A percentile compares a stretch with the other conserved stretches of the same genome.
These are phyloP conservation scores for Beris morrisii DNA, from an alignment of 2,888 invertebrate genomes.

Conservation along the genomic window DNA sequence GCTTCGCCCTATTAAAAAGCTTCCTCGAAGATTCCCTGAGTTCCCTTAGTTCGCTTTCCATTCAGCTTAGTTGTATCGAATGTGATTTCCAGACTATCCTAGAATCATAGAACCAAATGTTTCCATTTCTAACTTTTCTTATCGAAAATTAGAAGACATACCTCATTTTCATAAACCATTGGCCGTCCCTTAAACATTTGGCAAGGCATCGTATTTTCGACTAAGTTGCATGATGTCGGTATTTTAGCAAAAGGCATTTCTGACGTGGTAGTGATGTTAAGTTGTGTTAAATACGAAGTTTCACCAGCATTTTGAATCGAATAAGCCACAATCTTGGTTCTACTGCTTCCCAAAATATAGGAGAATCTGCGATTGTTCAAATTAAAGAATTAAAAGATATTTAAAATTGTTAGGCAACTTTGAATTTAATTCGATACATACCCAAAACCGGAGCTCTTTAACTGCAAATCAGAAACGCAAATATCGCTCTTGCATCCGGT, in stretches of 20 bases:
- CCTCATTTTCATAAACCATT: slow-evolving; percentile 45
- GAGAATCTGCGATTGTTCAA: slow-evolving; percentile 43
- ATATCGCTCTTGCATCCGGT: slow-evolving; percentile 53
- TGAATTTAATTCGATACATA: slow-evolving; percentile 35
- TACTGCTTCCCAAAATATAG: slow-evolving; percentile 52
- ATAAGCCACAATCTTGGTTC: slow-evolving; percentile 49
- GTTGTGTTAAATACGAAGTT: slow-evolving; percentile 58
- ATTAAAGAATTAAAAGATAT: background rate
- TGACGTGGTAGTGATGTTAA: slow-evolving; percentile 56
- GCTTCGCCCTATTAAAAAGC: too few relatives aligned
- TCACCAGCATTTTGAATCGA: slow-evolving; percentile 57
- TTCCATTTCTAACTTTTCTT: background rate
- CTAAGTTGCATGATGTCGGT: slow-evolving; percentile 49
- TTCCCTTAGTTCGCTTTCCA: too few relatives aligned
- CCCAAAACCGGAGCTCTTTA: slow-evolving; percentile 47
- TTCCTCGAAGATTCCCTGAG: too few relatives aligned
- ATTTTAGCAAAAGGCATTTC: slow-evolving; percentile 51
- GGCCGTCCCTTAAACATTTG: slow-evolving; percentile 51
- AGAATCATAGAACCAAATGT: background rate
- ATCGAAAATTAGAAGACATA: slow-evolving; percentile 9
- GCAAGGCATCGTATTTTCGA: slow-evolving; percentile 47
- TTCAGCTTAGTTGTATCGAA: slow-evolving; percentile 53
- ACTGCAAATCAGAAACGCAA: slow-evolving; percentile 53
- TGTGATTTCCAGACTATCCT: slow-evolving; percentile 47
- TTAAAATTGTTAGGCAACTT: too few relatives aligned